Evolutionary conservation across 1,140 invertebrate genomes (phyloP).

Genomic region (Campodea augens): DNA sequence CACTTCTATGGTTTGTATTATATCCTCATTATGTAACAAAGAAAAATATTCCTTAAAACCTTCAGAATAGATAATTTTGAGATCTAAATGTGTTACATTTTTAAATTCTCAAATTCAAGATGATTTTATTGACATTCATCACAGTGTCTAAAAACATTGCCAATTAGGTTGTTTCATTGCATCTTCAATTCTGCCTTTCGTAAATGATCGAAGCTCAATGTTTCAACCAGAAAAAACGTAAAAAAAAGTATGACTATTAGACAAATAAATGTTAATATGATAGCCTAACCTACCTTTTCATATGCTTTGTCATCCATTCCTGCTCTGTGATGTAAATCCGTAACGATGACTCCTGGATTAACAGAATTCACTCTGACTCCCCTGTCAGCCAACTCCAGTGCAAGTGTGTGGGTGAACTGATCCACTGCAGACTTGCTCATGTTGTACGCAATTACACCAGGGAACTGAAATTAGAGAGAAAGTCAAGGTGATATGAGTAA

Average conservation of each 20-base stretch:
- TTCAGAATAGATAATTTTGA: no score
- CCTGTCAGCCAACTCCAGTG: slow-evolving; percentile 28
- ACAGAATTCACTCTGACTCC: slow-evolving; percentile 43
- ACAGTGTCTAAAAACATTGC: no score
- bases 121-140: no score
- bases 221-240: background rate
- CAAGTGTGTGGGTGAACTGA: slow-evolving; percentile 41
- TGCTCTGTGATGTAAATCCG: slow-evolving; percentile 38
- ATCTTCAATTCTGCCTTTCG: no score
- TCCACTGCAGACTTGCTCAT: slow-evolving; percentile 47
- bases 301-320: slow-evolving; percentile 41
- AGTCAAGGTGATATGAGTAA: background rate
- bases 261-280: slow-evolving; percentile 2
- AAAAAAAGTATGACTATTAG: background rate
- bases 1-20: no score
- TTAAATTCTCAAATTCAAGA: no score
- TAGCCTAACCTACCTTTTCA: slow-evolving; percentile 24
- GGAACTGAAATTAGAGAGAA: slow-evolving; percentile 14
- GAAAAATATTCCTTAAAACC: no score
- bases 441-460: slow-evolving; percentile 31
- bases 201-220: background rate
- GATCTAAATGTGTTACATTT: no score
- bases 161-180: no score
- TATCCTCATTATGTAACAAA: no score
- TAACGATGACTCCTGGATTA: slow-evolving; percentile 38